These are phyloP conservation scores for Tinea pellionella DNA, from an alignment of 2,888 invertebrate species.

Conservation along the genomic window DNA sequence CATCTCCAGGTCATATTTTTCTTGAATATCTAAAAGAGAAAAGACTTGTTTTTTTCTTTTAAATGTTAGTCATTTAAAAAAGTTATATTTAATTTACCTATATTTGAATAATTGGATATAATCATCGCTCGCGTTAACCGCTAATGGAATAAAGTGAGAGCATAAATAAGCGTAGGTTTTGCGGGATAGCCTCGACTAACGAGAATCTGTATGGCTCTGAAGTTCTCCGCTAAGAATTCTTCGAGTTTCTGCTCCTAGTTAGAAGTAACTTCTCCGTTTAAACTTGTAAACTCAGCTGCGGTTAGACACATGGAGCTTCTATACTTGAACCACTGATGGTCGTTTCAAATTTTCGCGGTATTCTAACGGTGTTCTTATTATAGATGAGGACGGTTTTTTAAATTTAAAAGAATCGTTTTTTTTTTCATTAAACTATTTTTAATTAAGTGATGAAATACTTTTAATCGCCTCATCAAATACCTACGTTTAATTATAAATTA, in stretches of 20 bases:
- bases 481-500: neutral
- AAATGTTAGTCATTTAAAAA: neutral
- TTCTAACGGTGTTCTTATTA: neutral
- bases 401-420: no score
- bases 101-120: neutral
- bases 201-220: slow-evolving; percentile 37
- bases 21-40: neutral
- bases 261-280: slow-evolving; percentile 15
- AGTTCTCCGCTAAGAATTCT: slow-evolving; percentile 41
- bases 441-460: no score
- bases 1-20: neutral
- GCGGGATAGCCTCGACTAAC: slow-evolving; percentile 47
- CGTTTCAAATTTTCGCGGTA: neutral
- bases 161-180: slow-evolving; percentile 62
- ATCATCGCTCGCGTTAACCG: slow-evolving; percentile 9
- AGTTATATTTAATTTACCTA: neutral
- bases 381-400: no score
- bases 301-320: neutral
- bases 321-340: neutral
- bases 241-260: slow-evolving; percentile 35
- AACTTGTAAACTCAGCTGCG: slow-evolving; percentile 6
- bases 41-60: neutral
- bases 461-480: neutral
- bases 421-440: neutral
- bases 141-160: slow-evolving; percentile 56